phyloP scores from a whole-genome alignment of 2,113 vertebrate species.

The Nipponia nippon region DNA sequence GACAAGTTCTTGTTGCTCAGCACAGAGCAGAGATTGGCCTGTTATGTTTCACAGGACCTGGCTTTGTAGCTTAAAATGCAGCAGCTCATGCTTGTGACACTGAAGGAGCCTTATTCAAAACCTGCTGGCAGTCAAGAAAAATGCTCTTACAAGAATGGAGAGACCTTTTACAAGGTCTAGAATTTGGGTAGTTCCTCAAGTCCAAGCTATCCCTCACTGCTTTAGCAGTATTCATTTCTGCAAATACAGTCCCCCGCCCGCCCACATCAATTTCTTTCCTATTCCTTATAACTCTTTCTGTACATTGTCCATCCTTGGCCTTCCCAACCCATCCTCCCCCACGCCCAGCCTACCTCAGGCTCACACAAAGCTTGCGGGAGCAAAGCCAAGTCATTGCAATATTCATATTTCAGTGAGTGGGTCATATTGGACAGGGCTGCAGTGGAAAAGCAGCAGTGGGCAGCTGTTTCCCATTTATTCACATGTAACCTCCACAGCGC shows the following conservation, averaged over 20 bases:
- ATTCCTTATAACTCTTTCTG: neutral
- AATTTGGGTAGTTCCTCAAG: neutral
- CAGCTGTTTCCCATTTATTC: slow-evolving; percentile 33
- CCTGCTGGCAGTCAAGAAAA: neutral
- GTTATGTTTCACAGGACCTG: neutral
- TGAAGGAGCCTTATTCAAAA: neutral
- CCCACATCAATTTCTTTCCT: neutral
- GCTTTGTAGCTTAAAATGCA: neutral
- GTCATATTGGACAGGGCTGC: neutral
- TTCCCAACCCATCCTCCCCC: neutral
- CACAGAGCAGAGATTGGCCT: neutral
- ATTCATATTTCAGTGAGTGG: neutral
- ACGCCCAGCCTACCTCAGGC: neutral
- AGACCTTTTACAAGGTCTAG: neutral
- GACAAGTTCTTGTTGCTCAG: neutral
- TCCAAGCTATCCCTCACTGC: neutral
- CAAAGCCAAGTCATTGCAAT: neutral
- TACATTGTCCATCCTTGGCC: neutral
- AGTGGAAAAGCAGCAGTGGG: neutral
- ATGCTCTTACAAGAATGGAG: neutral
- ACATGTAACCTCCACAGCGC: neutral
- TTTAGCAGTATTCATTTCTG: neutral
- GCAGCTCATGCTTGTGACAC: neutral
- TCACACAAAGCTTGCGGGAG: neutral
- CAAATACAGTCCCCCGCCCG: neutral